Evolutionary conservation across 2,888 invertebrate genomes (phyloP), one percentile per base, ranked within the genome.

Genomic region (Dexiosoma caninum): DNA sequence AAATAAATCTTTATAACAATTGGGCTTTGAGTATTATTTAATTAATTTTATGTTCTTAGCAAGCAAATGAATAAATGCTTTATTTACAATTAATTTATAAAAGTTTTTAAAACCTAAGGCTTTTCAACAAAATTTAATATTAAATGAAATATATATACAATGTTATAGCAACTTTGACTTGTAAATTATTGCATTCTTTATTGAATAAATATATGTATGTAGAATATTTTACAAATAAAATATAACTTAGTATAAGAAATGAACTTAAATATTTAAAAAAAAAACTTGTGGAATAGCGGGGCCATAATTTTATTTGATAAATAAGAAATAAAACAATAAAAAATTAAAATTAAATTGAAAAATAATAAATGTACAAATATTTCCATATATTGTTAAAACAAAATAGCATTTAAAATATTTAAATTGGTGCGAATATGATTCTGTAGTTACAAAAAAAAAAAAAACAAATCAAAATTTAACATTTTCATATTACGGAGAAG

Each of bases 281-380:
- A 75, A 88, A 84, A 86, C 86, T 85, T 89, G 90, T 90, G 89
- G 89, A 90, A 90, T 90, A 90, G 89, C 89, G 89, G 89, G 89
- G 90, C 90, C 89, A 90, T 90, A 90, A 88, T 69, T 83, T 72
- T 79, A 76, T 76, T n/a, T 82, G 49, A 75, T 79, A 62, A 69
- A 83, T 66, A 81, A 71, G 70, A 66, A 71, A 66, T 71, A 80
- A 44, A 75, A 66, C 35, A 55, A 74, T 40, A 70, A 76, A 69
- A 62, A 57, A 57, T 37, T 40, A 32, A 77, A 51, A 62, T 59
- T 70, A 78, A 74, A 30, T 71, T 75, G 19, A 72, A 80, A 59
- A 53, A 37, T 21, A 78, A 62, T 62, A 83, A 53, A 75, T 78
- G 77, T 72, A 77, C 66, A 78, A 72, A 77, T 80, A 80, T 80